A percentile compares a stretch with the other conserved stretches of the same genome.
Conservation (phyloP, 2,113 vertebrate species). For the Rostratula benghalensis region DNA sequence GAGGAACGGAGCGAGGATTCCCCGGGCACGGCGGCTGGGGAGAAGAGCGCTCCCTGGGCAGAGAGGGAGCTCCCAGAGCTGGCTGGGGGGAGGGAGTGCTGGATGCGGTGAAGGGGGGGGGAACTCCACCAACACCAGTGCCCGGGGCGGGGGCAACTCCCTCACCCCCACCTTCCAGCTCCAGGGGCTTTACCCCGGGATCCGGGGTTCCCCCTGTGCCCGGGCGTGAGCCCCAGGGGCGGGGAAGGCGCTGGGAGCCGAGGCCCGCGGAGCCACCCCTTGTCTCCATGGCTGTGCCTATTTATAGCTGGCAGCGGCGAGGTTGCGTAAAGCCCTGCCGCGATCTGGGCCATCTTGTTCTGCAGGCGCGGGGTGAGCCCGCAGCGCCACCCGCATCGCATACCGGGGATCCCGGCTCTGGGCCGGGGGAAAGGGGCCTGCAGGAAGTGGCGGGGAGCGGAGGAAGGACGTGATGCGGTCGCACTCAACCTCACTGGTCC, state of each 20-base stretch:
- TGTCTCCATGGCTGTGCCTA: neutral
- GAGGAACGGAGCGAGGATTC: no score
- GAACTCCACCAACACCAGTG: neutral
- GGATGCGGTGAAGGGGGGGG: neutral
- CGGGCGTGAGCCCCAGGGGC: no score
- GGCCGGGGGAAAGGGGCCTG: fast-evolving
- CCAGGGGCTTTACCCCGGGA: no score
- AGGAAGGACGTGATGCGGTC: neutral
- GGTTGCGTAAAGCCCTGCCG: conserved; percentile 33
- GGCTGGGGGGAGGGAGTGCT: no score
- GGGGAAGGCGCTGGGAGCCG: neutral
- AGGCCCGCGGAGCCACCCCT: neutral
- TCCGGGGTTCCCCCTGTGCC: neutral
- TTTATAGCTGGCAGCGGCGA: neutral
- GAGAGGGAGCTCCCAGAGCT: no score
- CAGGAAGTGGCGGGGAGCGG: neutral
- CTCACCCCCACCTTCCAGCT: neutral
- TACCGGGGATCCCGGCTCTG: fast-evolving
- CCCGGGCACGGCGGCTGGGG: neutral
- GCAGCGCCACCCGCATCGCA: fast-evolving
- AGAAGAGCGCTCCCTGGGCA: neutral
- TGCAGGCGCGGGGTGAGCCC: neutral
- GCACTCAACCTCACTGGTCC: no score
- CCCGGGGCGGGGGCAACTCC: no score
- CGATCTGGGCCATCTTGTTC: conserved; percentile 17